These are phyloP conservation scores for Peromyscus nudipes DNA, from an alignment of 2,797 vertebrate genomes.

Conservation along the genomic window DNA sequence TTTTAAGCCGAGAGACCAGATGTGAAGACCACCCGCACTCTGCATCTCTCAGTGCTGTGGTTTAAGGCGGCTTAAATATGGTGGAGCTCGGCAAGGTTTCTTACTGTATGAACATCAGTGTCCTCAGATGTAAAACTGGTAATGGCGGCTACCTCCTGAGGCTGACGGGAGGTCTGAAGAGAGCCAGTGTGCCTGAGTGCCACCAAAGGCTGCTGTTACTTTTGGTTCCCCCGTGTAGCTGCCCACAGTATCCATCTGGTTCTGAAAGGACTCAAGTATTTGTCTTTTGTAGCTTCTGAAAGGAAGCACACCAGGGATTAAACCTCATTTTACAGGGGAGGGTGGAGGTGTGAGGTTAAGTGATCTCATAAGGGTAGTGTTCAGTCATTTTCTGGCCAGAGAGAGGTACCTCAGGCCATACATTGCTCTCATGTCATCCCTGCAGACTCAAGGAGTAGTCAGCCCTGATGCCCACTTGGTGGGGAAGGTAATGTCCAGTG, in stretches of 20 bases:
- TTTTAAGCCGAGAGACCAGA: not conserved
- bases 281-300: not conserved
- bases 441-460: not conserved
- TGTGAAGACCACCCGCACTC: not conserved
- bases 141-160: not conserved
- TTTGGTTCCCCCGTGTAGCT: not conserved
- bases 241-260: not conserved
- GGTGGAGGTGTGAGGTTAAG: not conserved
- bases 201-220: not conserved
- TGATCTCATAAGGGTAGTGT: not conserved
- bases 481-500: not conserved
- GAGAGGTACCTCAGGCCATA: not conserved
- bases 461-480: not conserved
- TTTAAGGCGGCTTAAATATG: not conserved
- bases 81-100: not conserved
- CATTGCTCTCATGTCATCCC: rapidly evolving
- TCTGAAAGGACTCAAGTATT: not conserved
- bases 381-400: not conserved
- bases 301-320: not conserved
- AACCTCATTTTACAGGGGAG: not conserved
- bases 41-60: not conserved
- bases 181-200: not conserved
- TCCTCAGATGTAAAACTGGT: not conserved
- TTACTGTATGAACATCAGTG: not conserved
- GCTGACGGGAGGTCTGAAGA: not conserved